Evolutionary conservation across 2,888 invertebrate species (phyloP).

Genomic region (Volucella zonaria): DNA sequence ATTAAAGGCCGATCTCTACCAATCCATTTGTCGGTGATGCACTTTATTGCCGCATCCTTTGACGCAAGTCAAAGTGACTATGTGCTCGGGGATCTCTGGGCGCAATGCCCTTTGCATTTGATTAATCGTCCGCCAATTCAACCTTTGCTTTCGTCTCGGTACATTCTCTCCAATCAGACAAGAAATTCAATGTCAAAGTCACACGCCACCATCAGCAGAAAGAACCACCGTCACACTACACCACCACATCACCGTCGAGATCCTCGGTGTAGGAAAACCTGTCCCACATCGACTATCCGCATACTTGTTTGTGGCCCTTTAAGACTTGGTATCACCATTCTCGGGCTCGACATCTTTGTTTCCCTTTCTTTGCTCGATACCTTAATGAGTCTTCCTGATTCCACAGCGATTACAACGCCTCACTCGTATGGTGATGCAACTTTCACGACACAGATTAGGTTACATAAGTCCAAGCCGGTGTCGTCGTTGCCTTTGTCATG

Average conservation of each 20-base stretch:
- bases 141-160: conserved; percentile 58
- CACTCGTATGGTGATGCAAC: conserved; percentile 63
- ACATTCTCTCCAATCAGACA: conserved; percentile 66
- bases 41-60: conserved; percentile 70
- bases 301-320: conserved; percentile 29
- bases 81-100: conserved; percentile 1
- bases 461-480: conserved; percentile 66
- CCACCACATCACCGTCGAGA: conserved; percentile 12
- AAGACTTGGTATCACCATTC: neutral
- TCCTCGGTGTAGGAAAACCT: conserved; percentile 38
- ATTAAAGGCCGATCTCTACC: conserved; percentile 69
- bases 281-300: conserved; percentile 22
- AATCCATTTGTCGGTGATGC: conserved; percentile 64
- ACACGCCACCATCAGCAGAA: conserved; percentile 44
- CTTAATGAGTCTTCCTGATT: conserved; percentile 71
- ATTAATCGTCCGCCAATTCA: conserved; percentile 72
- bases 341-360: conserved; percentile 34
- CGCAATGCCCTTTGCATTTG: conserved; percentile 65
- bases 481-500: conserved; percentile 40
- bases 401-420: conserved; percentile 57
- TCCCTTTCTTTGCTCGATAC: conserved; percentile 66
- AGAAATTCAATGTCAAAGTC: conserved; percentile 74
- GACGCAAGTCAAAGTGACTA: conserved; percentile 23
- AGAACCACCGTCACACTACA: conserved; percentile 23
- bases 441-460: conserved; percentile 72